phyloP scores from a whole-genome alignment of 2,888 invertebrate species.

The Tachina fera region DNA sequence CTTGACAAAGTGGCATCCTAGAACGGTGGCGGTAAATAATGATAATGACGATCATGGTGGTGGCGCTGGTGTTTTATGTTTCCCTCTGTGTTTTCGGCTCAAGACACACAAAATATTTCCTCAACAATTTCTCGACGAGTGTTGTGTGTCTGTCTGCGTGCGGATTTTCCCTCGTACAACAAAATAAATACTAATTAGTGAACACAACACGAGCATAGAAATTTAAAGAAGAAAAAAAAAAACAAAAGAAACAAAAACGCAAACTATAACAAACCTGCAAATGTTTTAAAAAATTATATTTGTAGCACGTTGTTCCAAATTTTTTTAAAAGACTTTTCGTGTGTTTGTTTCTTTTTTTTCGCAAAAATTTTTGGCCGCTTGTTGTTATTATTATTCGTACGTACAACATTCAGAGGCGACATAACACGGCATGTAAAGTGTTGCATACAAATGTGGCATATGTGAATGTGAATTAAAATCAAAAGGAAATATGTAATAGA shows the following conservation, averaged over 20 bases:
- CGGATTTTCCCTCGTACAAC: constrained; percentile 1
- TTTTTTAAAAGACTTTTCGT: constrained; percentile 46
- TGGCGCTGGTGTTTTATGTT: constrained; percentile 67
- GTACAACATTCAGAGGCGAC: constrained; percentile 61
- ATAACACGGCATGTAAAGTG: constrained; percentile 67
- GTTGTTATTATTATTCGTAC: constrained; percentile 31
- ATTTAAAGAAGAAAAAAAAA: constrained; percentile 27
- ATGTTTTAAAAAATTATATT: constrained; percentile 58
- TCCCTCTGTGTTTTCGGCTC: constrained; percentile 5
- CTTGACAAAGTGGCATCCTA: constrained; percentile 68
- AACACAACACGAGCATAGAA: constrained; percentile 70
- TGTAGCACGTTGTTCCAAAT: constrained; percentile 71
- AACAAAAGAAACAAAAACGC: constrained; percentile 11
- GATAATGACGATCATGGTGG: constrained; percentile 62
- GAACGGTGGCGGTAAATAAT: constrained; percentile 68
- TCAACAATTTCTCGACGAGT: constrained; percentile 14
- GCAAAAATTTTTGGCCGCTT: constrained; percentile 26
- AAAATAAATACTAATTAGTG: constrained; percentile 70
- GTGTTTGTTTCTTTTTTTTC: neutral
- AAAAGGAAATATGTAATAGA: constrained; percentile 41
- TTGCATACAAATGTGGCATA: constrained; percentile 71
- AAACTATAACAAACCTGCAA: constrained; percentile 58
- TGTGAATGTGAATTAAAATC: constrained; percentile 59
- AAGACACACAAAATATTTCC: constrained; percentile 43
- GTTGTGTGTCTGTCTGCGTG: neutral